Evolutionary conservation across 2,888 invertebrate genomes (phyloP).

Genomic region (Scrobipalpa costella): DNA sequence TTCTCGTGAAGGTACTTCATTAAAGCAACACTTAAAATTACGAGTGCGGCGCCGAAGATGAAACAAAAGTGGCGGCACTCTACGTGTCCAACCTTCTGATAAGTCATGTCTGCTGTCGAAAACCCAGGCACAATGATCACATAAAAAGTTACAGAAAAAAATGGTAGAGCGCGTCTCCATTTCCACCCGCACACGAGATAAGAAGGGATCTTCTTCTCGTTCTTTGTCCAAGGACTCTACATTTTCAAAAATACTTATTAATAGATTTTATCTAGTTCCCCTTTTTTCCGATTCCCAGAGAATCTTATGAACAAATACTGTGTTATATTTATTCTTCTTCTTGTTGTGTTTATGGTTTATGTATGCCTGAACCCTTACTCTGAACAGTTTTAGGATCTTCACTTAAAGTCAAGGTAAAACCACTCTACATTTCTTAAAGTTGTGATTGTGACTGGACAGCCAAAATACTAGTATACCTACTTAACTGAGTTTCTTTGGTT

Average conservation of each 20-base stretch:
- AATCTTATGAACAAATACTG: no score
- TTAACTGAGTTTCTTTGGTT: no score
- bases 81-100: constrained; percentile 47
- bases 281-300: no score
- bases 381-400: no score
- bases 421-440: no score
- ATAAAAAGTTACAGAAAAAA: constrained; percentile 57
- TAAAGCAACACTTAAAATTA: constrained; percentile 22
- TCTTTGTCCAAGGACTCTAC: neutral
- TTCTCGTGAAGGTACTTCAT: constrained; percentile 15
- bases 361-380: no score
- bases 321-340: no score
- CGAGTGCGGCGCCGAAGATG: constrained; percentile 27
- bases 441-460: no score
- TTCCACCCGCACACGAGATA: constrained; percentile 29
- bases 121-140: constrained; percentile 57
- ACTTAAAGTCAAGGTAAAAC: no score
- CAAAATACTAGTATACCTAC: no score
- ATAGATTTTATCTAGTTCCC: no score
- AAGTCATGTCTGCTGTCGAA: constrained; percentile 57
- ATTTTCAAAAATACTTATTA: neutral
- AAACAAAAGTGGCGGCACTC: constrained; percentile 54
- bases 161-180: constrained; percentile 47
- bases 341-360: no score
- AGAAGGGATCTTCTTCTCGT: neutral